Base-by-base conservation (phyloP, 2,113 vertebrate genomes). In the Corythoichthys haematopterus region DNA sequence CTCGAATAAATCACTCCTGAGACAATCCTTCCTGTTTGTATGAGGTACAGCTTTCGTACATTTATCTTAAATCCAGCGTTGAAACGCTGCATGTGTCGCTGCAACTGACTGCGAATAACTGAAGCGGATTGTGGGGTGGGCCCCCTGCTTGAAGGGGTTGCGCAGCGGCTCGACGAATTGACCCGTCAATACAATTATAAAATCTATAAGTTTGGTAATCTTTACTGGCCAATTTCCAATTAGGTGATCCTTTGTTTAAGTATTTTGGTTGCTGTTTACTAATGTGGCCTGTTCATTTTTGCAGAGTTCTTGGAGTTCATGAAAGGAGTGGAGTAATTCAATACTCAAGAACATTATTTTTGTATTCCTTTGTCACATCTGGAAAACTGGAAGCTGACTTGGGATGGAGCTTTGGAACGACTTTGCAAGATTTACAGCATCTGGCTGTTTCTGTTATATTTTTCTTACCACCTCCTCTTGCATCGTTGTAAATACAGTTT, bases 281-380 rank as follows among this genome's bases (percentile, higher is more conserved):
- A 12, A 72, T 4, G 15, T 9, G 65, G 11, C 64, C 66, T 58
- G 46, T 62, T 74, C 0, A 15, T n/a, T 65, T 8, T 82, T 64
- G 2, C 86, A 93, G 92, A 93, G 80, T 93, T 93, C 84, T 80
- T 93, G 89, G 92, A 93, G 77, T 93, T 93, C 78, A 92, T 93
- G 91, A 93, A 93, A 85, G 92, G 92, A 77, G 92, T 93, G 71
- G 91, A 93, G 73, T 93, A 91, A 84, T 59, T 14, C 11, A 12
- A 11, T 65, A 50, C 37, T 38, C n/a, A n/a, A 76, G 59, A 66
- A 64, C 65, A 70, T 43, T 70, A 78, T 81, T 85, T 84, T 82
- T 84, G 46, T 82, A 80, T 69, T 74, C 80, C 62, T 78, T 71
- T 71, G 82, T 75, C 59, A 80, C 75, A 77, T 77, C 70, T 76